Base-by-base conservation (phyloP, 2,113 vertebrate genomes). In the Sapajus apella region DNA sequence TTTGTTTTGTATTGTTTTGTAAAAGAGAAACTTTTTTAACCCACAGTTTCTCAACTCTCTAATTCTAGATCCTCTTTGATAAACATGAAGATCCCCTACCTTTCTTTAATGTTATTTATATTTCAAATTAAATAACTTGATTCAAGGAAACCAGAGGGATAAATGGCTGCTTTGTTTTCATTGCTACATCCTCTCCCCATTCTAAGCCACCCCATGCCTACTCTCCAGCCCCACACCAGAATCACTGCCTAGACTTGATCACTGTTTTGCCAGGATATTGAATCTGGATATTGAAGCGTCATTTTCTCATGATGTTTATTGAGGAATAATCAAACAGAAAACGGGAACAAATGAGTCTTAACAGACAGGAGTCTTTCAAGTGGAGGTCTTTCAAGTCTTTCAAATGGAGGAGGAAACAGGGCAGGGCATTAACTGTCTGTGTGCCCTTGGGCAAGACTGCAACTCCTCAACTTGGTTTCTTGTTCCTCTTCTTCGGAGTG, bases 1-100 rank as follows among this genome's bases (percentile, higher is more conserved):
- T 70, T 55, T n/a, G 18, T 80, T 80, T 94, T 87, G 32, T 84
- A 77, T 55, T n/a, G 18, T 80, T 80, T 94, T 87, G 32, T 84
- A 77, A 76, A 96, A 84, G 72, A 95, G 37, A 97, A 23, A 73
- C 92, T 88, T 94, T 55, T 94, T 84, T 66, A 80, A 58, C 52
- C 27, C 18, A 12, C 27, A 47, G 61, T 94, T 97, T 95, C 82
- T 94, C 73, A 64, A 6, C n/a, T 85, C 5, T 87, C 64, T 90
- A 47, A 35, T 82, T 75, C 25, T 64, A 83, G 16, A 45, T 40
- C 14, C 23, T 18, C 50, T 66, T 85, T 20, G 61, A 11, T 86
- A 47, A 92, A 35, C 37, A 43, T 56, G 17, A 56, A n/a, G 52
- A 87, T 35, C 18, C 14, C 21, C 52, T 52, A 82, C 30, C 37